These are phyloP conservation scores for Styela plicata DNA, from an alignment of 23 tunicate genomes.

Conservation along the genomic window DNA sequence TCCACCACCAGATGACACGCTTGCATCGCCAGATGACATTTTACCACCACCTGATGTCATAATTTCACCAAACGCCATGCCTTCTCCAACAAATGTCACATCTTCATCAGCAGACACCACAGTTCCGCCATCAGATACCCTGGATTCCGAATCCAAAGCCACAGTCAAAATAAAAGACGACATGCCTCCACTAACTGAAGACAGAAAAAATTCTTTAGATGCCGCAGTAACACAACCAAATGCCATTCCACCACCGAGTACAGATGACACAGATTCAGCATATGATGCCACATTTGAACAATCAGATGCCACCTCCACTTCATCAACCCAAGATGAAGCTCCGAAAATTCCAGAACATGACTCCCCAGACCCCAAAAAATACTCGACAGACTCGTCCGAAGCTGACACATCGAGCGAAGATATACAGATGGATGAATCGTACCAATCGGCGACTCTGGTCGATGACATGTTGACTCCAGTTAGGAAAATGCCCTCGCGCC, in stretches of 20 bases:
- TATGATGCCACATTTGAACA: background rate
- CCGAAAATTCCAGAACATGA: background rate
- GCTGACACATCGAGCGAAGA: slow-evolving; percentile 12
- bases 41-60: background rate
- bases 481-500: background rate
- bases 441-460: background rate
- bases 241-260: background rate
- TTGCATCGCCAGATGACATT: background rate
- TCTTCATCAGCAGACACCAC: background rate
- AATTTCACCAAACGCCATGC: background rate
- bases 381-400: slow-evolving; percentile 2
- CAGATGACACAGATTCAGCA: background rate
- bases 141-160: background rate
- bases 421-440: background rate
- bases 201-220: too few relatives aligned
- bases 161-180: background rate
- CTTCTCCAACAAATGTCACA: background rate
- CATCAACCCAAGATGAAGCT: background rate
- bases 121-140: background rate
- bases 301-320: background rate
- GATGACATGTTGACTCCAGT: slow-evolving; percentile 5
- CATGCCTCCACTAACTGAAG: background rate
- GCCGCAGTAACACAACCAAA: background rate
- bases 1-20: background rate
- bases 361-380: background rate